A percentile compares a stretch with the other conserved stretches of the same genome.
Evolutionary conservation across 2,888 invertebrate species (phyloP).

Genomic region (Tenodera sinensis): DNA sequence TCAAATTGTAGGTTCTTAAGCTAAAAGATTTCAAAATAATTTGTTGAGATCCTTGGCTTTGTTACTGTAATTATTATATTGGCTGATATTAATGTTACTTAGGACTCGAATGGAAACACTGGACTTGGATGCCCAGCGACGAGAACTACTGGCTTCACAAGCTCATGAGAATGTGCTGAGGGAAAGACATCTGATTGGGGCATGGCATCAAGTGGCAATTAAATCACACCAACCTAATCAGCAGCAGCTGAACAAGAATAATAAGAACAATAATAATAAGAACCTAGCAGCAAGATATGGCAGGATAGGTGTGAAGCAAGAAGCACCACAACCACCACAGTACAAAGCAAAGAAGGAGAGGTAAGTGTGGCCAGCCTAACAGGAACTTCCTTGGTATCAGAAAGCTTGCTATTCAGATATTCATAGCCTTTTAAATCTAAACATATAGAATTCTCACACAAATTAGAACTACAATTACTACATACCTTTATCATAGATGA

Average conservation of each 20-base stretch:
- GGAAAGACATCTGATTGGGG: conserved; percentile 44
- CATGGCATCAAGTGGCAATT: conserved; percentile 43
- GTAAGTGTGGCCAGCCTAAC: too few relatives aligned
- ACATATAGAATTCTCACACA: too few relatives aligned
- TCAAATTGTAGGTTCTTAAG: too few relatives aligned
- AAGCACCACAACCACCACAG: background rate
- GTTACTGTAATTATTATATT: background rate
- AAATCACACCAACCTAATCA: conserved; percentile 32
- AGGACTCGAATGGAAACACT: conserved; percentile 37
- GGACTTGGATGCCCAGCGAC: conserved; percentile 46
- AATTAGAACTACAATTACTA: too few relatives aligned
- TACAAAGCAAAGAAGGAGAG: background rate
- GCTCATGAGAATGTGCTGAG: conserved; percentile 28
- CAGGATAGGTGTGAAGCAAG: background rate
- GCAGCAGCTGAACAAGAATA: conserved; percentile 9
- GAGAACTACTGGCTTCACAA: conserved; percentile 44
- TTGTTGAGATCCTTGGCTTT: background rate
- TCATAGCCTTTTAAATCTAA: too few relatives aligned
- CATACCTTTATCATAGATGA: too few relatives aligned
- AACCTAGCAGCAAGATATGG: background rate
- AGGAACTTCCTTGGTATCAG: too few relatives aligned
- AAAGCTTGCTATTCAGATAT: too few relatives aligned
- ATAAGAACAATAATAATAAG: conserved; percentile 17
- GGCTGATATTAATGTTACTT: background rate
- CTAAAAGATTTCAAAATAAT: background rate